A percentile compares a stretch with the other conserved stretches of the same genome.
Conservation (phyloP, 2,113 vertebrate species). For the Pachycephala philippinensis region DNA sequence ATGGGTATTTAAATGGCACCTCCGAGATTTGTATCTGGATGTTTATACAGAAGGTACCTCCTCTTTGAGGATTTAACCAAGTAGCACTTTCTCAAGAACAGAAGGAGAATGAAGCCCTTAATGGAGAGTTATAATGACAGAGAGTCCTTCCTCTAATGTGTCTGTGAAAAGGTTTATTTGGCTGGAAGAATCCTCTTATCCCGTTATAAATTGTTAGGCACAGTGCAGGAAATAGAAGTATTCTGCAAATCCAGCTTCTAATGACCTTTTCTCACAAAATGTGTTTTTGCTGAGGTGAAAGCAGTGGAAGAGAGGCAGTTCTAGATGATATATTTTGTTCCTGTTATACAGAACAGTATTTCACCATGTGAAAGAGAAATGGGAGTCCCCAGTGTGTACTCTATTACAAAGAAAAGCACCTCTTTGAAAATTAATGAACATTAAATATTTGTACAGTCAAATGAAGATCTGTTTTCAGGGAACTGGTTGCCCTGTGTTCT, state of each 20-base stretch:
- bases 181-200: neutral
- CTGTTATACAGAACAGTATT: conserved; percentile 14
- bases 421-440: conserved; percentile 63
- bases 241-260: neutral
- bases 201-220: neutral
- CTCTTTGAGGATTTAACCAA: neutral
- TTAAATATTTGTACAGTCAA: conserved; percentile 59
- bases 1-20: neutral
- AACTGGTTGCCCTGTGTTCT: neutral
- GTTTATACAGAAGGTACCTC: neutral
- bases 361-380: conserved; percentile 21
- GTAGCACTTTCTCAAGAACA: neutral
- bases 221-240: neutral
- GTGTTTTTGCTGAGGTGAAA: conserved; percentile 18
- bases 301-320: neutral
- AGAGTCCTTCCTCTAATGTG: neutral
- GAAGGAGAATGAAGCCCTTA: neutral
- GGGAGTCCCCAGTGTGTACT: neutral
- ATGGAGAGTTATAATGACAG: neutral
- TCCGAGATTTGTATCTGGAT: neutral
- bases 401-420: conserved; percentile 42
- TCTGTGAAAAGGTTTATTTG: neutral
- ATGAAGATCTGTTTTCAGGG: conserved; percentile 11
- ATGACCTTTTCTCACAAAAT: conserved; percentile 24
- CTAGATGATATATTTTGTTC: neutral